Evolutionary conservation across 1,140 invertebrate species (phyloP).

Genomic region (Drosophila arizonae): DNA sequence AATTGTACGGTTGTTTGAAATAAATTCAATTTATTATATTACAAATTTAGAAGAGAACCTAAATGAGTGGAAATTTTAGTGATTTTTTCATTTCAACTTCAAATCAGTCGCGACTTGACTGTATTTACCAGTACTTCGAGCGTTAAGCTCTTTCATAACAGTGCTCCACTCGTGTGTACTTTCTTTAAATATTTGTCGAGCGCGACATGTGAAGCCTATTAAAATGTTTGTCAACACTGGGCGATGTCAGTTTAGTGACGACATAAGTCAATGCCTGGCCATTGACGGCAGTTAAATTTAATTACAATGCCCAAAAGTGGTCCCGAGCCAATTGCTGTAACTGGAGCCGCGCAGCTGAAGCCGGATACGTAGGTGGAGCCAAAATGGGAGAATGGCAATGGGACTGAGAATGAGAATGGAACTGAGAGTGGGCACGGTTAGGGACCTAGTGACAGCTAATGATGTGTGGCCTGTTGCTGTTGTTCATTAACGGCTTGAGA

Average conservation of each 20-base stretch:
- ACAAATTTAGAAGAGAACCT: too few species aligned
- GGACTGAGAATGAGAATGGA: neutral
- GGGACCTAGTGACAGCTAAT: constrained; percentile 28
- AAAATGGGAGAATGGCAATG: neutral
- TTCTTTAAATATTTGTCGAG: neutral
- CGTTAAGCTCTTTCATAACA: neutral
- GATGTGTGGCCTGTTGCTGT: constrained; percentile 28
- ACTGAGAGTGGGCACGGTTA: neutral
- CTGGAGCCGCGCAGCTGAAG: constrained; percentile 49
- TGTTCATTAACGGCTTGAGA: constrained; percentile 58
- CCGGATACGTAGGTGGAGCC: constrained; percentile 29
- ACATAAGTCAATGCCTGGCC: constrained; percentile 50
- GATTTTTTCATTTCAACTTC: too few species aligned
- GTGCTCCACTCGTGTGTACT: neutral
- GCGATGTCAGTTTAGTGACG: constrained; percentile 21
- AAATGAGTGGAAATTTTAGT: too few species aligned
- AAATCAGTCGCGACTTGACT: too few species aligned
- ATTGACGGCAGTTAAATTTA: constrained; percentile 70
- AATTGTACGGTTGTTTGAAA: too few species aligned
- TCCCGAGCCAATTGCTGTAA: constrained; percentile 54
- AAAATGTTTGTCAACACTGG: constrained; percentile 27
- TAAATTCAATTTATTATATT: too few species aligned
- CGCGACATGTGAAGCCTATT: neutral
- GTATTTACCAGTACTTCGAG: too few species aligned
- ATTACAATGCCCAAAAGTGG: constrained; percentile 71